Base-by-base conservation (phyloP, 2,797 vertebrate species). In the Cuniculus paca region DNA sequence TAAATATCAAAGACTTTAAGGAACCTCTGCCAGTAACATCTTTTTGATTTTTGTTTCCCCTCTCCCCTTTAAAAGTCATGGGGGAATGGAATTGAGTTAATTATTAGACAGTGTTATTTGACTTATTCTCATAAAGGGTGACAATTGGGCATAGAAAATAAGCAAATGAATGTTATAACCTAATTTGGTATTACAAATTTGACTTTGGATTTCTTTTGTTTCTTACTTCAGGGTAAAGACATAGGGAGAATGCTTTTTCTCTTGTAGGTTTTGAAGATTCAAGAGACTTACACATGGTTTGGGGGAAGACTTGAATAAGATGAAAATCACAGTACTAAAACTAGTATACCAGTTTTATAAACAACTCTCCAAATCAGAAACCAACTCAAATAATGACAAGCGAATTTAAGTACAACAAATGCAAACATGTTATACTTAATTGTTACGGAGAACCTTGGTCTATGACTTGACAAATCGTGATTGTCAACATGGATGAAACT, bases 311-410 rank as follows among this genome's bases (percentile, higher is more conserved):
- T 5, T 90, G 31, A 96, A 70, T 9, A 81, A 88, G 79, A 89
- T 84, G 74, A 22, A 90, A 82, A 78, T 48, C 58, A 58, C 58
- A 96, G n/a, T 65, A 60, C 45, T 81, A 93, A 95, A 89, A 90
- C 1, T 50, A 13, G 8, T n/a, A 42, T 0, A 60, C 34, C 11
- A 85, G 58, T 26, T 93, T 95, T 70, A 12, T 50, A 58, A 97
- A 87, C 28, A 86, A 81, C 34, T 5, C 11, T 84, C 50, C 65
- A 95, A 78, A 74, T 58, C 56, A 39, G n/a, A 65, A 58, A 78
- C n/a, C 60, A 92, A 52, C 36, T 94, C 17, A 88, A 95, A 92
- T 36, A 54, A 72, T 26, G 28, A 7, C 11, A 88, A 82, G 13
- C 24, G 58, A 52, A 95, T 61, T 70, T 92, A 96, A 74, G 39